Evolutionary conservation across 2,113 vertebrate species (phyloP).

Genomic region (Coreoperca whiteheadi): DNA sequence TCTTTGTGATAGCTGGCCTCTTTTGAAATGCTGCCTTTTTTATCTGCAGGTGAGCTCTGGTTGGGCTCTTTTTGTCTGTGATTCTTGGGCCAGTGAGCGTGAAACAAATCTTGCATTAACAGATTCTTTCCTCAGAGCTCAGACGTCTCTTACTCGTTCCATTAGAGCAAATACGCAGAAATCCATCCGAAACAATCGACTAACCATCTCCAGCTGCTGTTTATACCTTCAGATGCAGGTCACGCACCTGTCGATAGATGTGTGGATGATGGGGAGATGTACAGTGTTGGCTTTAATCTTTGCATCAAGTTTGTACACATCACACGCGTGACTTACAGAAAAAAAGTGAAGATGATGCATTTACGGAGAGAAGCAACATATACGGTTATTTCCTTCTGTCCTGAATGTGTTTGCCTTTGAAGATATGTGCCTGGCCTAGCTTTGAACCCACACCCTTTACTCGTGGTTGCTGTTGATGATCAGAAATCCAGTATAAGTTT

Average conservation of each 20-base stretch:
- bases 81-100: slow-evolving; percentile 46
- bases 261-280: neutral
- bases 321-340: neutral
- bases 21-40: neutral
- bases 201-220: neutral
- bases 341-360: neutral
- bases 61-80: neutral
- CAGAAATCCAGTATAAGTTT: neutral
- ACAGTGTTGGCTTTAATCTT: neutral
- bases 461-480: neutral
- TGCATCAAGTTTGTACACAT: neutral
- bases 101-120: slow-evolving; percentile 57
- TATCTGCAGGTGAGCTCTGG: slow-evolving; percentile 11
- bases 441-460: neutral
- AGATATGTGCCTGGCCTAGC: neutral
- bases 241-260: slow-evolving; percentile 1
- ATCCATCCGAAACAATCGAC: slow-evolving; percentile 51
- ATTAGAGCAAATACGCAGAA: slow-evolving; percentile 38
- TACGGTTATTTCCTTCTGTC: neutral
- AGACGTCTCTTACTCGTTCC: slow-evolving; percentile 55
- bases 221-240: slow-evolving; percentile 11
- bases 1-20: neutral
- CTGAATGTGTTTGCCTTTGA: neutral
- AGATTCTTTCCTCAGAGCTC: slow-evolving; percentile 52
- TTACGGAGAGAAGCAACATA: neutral